Base-by-base conservation (phyloP, 2,888 invertebrate genomes). In the Quadriops clusia region DNA sequence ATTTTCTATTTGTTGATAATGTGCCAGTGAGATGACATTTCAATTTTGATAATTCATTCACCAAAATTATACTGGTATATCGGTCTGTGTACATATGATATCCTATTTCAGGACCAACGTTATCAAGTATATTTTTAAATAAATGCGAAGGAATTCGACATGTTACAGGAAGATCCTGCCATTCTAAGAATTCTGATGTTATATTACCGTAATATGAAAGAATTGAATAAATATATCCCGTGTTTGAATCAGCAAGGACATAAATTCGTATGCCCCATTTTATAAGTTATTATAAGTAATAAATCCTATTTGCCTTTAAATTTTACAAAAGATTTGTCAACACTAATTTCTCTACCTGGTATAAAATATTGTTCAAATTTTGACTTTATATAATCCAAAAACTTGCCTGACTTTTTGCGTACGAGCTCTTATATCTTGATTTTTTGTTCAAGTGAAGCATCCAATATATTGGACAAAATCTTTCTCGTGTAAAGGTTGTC, bases 391-490 rank as follows among this genome's bases (percentile, higher is more conserved):
- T 33, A n/a, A n/a, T 39, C 34, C n/a, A 40, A 31, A 30, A 28
- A 24, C 21, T 30, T 12, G 13, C n/a, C 27, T 31, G 18, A 25
- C 32, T 15, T 11, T 17, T 15, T 17, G 26, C 16, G 13, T 22
- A 17, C 30, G 26, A 13, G 32, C 35, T 17, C 28, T 17, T 8
- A 32, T 10, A 11, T 23, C 11, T 2, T 4, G 9, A 24, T 17
- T 14, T 6, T 30, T 17, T 15, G 27, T 27, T 33, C 23, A 40
- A 32, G 33, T 40, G 36, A 5, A 41, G 20, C 27, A 32, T 32
- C 32, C 32, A 39, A 12, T 35, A 41, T 30, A 41, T 37, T 38
- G 38, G 38, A n/a, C n/a, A 23, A 21, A 43, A 43, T 29, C 39
- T 17, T 8, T 39, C 30, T 32, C 37, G 34, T 23, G 14, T 32